These are phyloP conservation scores for Hydractinia echinata DNA, from an alignment of 30 jellyfish, hydroid and myxozoan species.

Conservation along the genomic window DNA sequence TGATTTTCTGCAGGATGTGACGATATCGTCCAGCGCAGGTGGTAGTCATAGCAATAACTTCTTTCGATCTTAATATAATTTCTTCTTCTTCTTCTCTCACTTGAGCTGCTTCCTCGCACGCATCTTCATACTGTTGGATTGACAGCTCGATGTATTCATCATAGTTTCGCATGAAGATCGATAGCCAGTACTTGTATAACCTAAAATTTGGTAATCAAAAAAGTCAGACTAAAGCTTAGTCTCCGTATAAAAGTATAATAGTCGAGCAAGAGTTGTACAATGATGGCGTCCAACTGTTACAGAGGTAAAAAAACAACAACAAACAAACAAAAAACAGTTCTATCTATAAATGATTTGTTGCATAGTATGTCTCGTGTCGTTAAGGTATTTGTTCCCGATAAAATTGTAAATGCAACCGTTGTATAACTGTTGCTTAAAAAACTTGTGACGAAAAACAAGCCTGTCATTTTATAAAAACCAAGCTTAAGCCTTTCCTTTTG, in stretches of 20 bases:
- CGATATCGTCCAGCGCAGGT: conserved; percentile 73
- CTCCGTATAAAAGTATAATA: background rate
- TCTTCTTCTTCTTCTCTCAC: conserved; percentile 55
- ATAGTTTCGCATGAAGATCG: conserved; percentile 18
- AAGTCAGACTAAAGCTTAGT: background rate
- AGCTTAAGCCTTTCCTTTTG: too few relatives aligned
- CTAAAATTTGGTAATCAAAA: background rate
- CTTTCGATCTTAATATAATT: conserved; percentile 25
- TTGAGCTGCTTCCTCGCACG: conserved; percentile 44
- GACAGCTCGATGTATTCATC: conserved; percentile 27
- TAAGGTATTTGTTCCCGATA: too few relatives aligned
- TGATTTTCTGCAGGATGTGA: conserved; percentile 33
- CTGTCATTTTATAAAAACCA: too few relatives aligned
- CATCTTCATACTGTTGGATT: conserved; percentile 49
- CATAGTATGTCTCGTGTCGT: too few relatives aligned
- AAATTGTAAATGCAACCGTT: too few relatives aligned
- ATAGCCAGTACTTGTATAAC: conserved; percentile 52
- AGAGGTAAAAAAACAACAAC: too few relatives aligned
- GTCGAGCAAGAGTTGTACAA: too few relatives aligned
- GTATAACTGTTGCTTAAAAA: too few relatives aligned
- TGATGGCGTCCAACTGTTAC: too few relatives aligned
- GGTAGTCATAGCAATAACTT: conserved; percentile 82
- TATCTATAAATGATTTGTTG: too few relatives aligned
- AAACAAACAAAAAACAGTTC: too few relatives aligned
- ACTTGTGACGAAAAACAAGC: too few relatives aligned